Evolutionary conservation across 2,797 vertebrate species (phyloP).

Genomic region (Molossus alvarezi): DNA sequence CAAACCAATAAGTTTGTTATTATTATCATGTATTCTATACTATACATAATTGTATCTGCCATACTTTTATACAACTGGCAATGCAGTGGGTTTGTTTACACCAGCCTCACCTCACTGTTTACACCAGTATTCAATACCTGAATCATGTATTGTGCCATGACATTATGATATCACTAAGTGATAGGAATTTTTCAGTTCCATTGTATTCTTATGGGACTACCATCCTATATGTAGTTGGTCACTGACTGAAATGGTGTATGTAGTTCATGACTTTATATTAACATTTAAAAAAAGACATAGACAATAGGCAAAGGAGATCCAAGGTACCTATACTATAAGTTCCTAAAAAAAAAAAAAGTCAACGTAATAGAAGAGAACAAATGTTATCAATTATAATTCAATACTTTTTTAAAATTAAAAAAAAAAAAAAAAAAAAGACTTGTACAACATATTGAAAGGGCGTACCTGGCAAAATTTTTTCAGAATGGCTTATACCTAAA

Average conservation of each 20-base stretch:
- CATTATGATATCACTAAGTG: background rate
- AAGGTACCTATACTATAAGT: background rate
- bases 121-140: background rate
- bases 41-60: background rate
- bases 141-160: background rate
- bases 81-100: background rate
- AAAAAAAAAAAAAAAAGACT: background rate
- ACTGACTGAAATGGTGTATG: background rate
- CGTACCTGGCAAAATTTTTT: background rate
- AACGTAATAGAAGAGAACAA: background rate
- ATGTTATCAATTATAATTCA: slow-evolving; percentile 2
- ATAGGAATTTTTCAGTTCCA: background rate
- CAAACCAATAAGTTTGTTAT: background rate
- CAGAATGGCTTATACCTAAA: background rate
- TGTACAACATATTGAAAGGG: background rate
- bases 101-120: background rate
- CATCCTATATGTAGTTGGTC: background rate
- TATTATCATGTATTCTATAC: background rate
- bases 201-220: background rate
- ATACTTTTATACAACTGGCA: background rate
- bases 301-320: background rate
- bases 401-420: background rate
- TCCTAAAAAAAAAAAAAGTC: background rate
- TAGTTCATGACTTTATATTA: background rate
- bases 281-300: background rate